Base-by-base conservation (phyloP, 2,113 vertebrate genomes). In the Chamaea fasciata region DNA sequence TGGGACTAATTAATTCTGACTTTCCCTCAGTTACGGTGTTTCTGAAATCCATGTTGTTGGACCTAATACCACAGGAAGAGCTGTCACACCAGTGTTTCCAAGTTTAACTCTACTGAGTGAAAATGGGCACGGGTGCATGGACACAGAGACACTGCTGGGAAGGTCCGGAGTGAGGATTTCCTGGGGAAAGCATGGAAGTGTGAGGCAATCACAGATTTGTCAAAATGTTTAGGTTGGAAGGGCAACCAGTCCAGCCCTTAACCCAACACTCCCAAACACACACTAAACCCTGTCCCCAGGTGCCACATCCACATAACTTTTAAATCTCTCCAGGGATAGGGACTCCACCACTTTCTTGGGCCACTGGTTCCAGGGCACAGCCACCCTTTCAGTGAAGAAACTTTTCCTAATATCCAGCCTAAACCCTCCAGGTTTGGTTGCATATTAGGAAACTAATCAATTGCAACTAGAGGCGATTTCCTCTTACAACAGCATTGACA, bases 1-100 rank as follows among this genome's bases (percentile, higher is more conserved):
- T 80, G 84, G 41, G 93, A n/a, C 41, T 88, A 60, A 94, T 89
- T 94, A 94, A 93, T 97, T 96, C 50, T 20, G 65, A 56, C 62
- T 83, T 81, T 91, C 57, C 41, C 53, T 75, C 44, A 81, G 64
- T 84, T 92, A 74, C 84, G 77, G 44, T 96, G 42, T 42, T 52
- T 46, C 5, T 33, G 33, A 95, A 82, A 44, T 81, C 31, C 47
- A 31, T 70, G 65, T 47, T 57, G 56, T 86, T 49, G 74, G 24
- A 64, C 60, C 37, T 80, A 81, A 77, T 83, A 46, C 18, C 88
- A 46, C 23, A 90, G 17, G 37, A n/a, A 27, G 68, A 31, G 41
- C 91, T 73, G 37, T 47, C 62, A 89, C 44, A 47, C 14, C 33
- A 15, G 57, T 81, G 57, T 28, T 86, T 80, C 55, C 53, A 63